Evolutionary conservation across 2,888 invertebrate species (phyloP).

Genomic region (Dasypogon diadema): DNA sequence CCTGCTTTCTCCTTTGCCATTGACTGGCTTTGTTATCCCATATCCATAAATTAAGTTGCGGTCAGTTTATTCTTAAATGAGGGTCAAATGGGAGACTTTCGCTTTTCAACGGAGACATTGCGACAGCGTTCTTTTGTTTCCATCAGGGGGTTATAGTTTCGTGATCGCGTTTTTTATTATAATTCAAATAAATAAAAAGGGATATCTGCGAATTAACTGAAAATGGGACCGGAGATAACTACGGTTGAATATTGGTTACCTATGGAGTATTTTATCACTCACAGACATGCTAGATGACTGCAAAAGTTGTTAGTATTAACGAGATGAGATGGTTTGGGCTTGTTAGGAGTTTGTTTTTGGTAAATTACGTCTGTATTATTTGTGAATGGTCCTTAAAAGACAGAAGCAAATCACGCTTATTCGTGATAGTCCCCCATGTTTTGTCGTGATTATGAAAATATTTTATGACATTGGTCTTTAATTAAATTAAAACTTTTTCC

Average conservation of each 20-base stretch:
- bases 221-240: not conserved
- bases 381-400: too few relatives aligned
- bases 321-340: not conserved
- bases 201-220: not conserved
- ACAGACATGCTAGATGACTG: not conserved
- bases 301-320: not conserved
- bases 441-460: too few relatives aligned
- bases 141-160: not conserved
- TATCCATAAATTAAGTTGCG: slow-evolving; percentile 29
- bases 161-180: not conserved
- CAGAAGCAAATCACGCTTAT: not conserved
- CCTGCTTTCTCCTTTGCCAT: not conserved
- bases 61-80: slow-evolving; percentile 30
- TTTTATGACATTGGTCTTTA: not conserved
- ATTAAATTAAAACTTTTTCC: not conserved
- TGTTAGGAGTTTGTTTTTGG: too few relatives aligned
- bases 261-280: not conserved
- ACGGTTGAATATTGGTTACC: not conserved
- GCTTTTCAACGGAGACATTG: not conserved
- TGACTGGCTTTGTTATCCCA: not conserved
- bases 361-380: too few relatives aligned
- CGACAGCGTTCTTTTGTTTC: not conserved
- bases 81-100: slow-evolving; percentile 12
- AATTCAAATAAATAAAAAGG: not conserved
- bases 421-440: not conserved